Evolutionary conservation across 2,888 invertebrate species (phyloP), one percentile per base, ranked within the genome.

Genomic region (Theretra japonica): DNA sequence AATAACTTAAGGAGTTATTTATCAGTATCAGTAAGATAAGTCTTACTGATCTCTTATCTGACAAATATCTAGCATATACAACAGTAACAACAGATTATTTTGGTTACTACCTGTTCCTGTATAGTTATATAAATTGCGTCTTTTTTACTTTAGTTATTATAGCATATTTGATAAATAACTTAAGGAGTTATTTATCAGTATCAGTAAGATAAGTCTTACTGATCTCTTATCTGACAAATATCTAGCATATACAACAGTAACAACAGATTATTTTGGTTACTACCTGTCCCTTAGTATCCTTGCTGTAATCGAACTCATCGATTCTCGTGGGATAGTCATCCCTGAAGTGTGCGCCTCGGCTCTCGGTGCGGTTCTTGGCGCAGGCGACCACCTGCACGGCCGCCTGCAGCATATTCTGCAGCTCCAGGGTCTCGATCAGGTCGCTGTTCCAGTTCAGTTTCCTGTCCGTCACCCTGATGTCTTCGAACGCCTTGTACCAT

Each of bases 301-400:
- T 99, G 82, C 96, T 96, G 87, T 98, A 99, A 90, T 99, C 99
- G 84, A 95, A 97, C 91, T 99, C 99, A 90, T 99, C 99, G 2
- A 96, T 82, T 79, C 99, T 95, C n/a, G 93, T 94, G 82, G 98
- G 98, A 88, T 95, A 99, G 91, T 99, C 99, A 88, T 99, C 99
- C 72, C 99, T 96, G 57, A 99, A 99, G 89, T 99, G 99, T 3
- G 99, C 99, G n/a, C 99, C 99, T 74, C 99, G 96, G 72, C 99
- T 99, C 92, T 99, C 99, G 77, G 97, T 98, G 62, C 99, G 96
- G 79, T 97, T 97, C 88, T 97, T 98, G 2, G 99, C 99, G 5
- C 96, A 96, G 33, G 96, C 95, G 73, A 99, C 98, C 11, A 93
- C 91, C 78, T 98, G 98, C 78, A 97, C 94, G 0, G 99, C 98